phyloP scores from a whole-genome alignment of 2,113 vertebrate species.

The Verasper variegatus region DNA sequence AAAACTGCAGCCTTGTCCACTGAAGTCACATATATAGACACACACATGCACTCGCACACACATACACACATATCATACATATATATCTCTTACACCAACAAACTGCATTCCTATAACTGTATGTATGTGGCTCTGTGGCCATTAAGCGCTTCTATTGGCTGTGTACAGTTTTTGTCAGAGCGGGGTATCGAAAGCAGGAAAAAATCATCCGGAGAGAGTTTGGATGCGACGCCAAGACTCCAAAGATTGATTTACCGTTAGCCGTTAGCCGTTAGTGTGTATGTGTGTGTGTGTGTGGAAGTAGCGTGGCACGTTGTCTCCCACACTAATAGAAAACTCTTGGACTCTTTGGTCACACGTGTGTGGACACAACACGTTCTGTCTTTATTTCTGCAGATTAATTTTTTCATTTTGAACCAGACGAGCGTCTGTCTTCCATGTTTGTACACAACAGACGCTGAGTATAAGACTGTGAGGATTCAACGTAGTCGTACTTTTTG shows the following conservation, averaged over 20 bases:
- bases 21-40: neutral
- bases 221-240: constrained; percentile 21
- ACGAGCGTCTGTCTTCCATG: constrained; percentile 36
- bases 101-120: constrained; percentile 46
- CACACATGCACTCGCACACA: neutral
- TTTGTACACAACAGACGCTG: constrained; percentile 12
- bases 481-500: neutral
- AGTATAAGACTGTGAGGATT: neutral
- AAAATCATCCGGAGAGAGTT: constrained; percentile 54
- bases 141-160: constrained; percentile 1
- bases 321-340: neutral
- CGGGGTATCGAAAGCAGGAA: constrained; percentile 21
- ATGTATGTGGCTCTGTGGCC: constrained; percentile 32
- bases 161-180: constrained; percentile 43
- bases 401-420: neutral
- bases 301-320: neutral
- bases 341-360: neutral
- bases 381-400: neutral
- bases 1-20: neutral
- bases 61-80: neutral
- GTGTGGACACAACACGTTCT: neutral
- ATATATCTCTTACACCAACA: constrained; percentile 42
- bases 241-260: constrained; percentile 47
- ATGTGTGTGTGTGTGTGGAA: neutral
- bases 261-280: constrained; percentile 20